phyloP scores from a whole-genome alignment of 2,888 invertebrate genomes.

The Xestoiulus laeticollis region DNA sequence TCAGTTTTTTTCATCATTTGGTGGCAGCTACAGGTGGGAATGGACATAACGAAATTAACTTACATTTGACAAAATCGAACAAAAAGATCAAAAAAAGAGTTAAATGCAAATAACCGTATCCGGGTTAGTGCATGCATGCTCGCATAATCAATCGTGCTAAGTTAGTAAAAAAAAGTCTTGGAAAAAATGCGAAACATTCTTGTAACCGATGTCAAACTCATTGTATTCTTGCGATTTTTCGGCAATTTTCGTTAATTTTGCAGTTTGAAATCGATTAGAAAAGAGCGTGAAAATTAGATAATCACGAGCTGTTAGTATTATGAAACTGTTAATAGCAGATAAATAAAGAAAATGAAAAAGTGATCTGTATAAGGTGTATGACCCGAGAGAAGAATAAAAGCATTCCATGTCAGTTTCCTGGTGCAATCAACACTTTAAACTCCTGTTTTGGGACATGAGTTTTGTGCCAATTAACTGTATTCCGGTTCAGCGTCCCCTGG shows the following conservation, averaged over 20 bases:
- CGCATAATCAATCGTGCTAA: neutral
- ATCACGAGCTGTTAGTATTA: neutral
- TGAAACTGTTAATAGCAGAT: neutral
- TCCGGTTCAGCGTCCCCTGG: too few relatives aligned
- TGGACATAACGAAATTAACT: constrained; percentile 30
- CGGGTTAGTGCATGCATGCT: neutral
- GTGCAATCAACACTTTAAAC: too few relatives aligned
- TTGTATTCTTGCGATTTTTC: too few relatives aligned
- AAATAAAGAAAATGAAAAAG: neutral
- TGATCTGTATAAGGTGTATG: neutral
- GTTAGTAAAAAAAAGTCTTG: neutral
- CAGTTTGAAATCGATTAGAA: neutral
- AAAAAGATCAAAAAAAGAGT: neutral
- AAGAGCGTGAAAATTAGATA: neutral
- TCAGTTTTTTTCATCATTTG: neutral
- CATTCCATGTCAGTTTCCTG: too few relatives aligned
- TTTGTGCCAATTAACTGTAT: too few relatives aligned
- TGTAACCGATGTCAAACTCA: neutral
- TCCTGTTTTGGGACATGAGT: too few relatives aligned
- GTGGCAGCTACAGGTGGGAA: constrained; percentile 4
- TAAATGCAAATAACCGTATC: neutral
- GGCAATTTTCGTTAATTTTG: neutral
- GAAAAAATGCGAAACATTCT: neutral
- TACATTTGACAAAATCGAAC: neutral
- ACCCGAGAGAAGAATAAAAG: neutral